A percentile compares a stretch with the other conserved stretches of the same genome.
Conservation (phyloP, 2,113 vertebrate species). For the Pongo pygmaeus region DNA sequence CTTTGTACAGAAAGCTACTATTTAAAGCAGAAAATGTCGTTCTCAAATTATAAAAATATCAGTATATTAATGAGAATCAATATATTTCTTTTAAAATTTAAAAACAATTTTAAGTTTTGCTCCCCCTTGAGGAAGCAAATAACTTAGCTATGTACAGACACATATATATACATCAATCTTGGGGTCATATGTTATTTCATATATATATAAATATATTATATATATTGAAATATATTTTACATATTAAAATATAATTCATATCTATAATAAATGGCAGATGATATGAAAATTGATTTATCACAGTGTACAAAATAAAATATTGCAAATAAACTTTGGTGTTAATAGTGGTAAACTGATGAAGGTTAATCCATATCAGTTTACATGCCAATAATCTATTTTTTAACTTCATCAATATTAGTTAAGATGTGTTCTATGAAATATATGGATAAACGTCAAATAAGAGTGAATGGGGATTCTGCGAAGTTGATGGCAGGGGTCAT, state of each 20-base stretch:
- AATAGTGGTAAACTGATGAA: not conserved
- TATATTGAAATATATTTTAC: not conserved
- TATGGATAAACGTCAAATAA: not conserved
- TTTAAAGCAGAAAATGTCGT: conserved; percentile 7
- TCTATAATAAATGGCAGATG: not conserved
- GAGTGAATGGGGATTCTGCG: not conserved
- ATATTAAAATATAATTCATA: not conserved
- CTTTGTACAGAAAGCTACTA: not conserved
- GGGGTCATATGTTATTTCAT: not conserved
- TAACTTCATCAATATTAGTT: not conserved
- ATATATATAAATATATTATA: not conserved
- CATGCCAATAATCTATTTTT: not conserved
- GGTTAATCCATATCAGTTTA: not conserved
- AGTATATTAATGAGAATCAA: not conserved
- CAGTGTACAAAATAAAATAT: not conserved
- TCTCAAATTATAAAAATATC: not conserved
- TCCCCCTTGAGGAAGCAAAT: not conserved
- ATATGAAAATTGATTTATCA: not conserved
- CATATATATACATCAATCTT: not conserved
- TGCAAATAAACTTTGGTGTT: not conserved
- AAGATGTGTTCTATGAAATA: not conserved
- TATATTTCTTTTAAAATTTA: not conserved
- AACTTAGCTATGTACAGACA: not conserved
- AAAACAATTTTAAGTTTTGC: not conserved
- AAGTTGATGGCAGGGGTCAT: not conserved